phyloP scores from a whole-genome alignment of 1,140 invertebrate genomes.

The Drosophila sechellia region DNA sequence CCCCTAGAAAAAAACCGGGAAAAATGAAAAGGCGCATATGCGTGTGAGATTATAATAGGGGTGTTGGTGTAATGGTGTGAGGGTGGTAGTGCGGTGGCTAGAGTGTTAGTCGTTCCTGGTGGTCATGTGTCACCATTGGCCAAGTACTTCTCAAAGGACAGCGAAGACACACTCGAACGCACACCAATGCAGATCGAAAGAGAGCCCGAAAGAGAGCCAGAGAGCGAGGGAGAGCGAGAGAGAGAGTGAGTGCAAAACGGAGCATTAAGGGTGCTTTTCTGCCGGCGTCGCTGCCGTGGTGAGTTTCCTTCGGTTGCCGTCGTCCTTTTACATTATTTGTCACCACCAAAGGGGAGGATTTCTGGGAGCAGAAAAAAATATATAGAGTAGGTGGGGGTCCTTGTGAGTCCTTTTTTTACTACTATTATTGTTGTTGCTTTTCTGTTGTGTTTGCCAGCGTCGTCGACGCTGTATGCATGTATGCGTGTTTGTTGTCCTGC shows the following conservation, averaged over 20 bases:
- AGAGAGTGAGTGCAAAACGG: conserved; percentile 4
- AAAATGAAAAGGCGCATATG: conserved; percentile 4
- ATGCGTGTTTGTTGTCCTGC: conserved; percentile 30
- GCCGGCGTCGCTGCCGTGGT: conserved; percentile 57
- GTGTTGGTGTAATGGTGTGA: conserved; percentile 4
- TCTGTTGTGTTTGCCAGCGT: conserved; percentile 27
- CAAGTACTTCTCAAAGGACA: conserved; percentile 58
- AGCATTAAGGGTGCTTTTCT: conserved; percentile 20
- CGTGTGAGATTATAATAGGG: conserved; percentile 5
- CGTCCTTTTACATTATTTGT: conserved; percentile 72
- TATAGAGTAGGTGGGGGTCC: conserved; percentile 2
- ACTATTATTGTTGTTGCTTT: conserved; percentile 21
- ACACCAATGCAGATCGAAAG: conserved; percentile 2
- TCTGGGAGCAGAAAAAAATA: neutral
- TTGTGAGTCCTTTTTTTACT: neutral
- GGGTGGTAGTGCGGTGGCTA: neutral
- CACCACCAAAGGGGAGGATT: conserved; percentile 46
- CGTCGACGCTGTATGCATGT: conserved; percentile 35
- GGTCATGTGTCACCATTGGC: conserved; percentile 73
- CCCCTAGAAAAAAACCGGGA: neutral
- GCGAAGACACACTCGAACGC: conserved; percentile 40
- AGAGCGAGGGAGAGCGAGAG: conserved; percentile 9
- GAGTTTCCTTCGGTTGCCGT: conserved; percentile 51
- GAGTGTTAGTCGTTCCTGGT: conserved; percentile 27
- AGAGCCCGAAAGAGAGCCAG: conserved; percentile 14